Conservation (phyloP, 2,797 vertebrate genomes). For the Delichon dasypus region DNA sequence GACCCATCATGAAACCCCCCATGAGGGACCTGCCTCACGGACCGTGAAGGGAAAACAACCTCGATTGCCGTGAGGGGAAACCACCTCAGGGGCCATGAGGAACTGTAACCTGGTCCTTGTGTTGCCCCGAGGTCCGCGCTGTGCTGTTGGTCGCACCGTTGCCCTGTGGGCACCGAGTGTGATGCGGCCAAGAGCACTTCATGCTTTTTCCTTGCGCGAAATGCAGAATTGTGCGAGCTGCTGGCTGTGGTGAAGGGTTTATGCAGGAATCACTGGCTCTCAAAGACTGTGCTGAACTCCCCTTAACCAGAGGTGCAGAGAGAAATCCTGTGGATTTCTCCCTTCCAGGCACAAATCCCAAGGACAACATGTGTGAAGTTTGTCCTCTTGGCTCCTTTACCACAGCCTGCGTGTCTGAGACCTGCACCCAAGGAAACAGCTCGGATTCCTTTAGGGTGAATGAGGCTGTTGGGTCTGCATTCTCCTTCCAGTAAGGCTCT, state of each 20-base stretch:
- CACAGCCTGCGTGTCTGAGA: background rate
- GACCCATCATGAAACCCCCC: too few relatives aligned
- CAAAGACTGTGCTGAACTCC: background rate
- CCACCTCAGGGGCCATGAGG: background rate
- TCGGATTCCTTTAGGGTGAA: background rate
- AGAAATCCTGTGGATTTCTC: background rate
- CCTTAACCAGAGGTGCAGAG: background rate
- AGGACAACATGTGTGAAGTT: background rate
- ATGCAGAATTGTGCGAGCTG: background rate
- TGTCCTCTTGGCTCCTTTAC: conserved; percentile 31
- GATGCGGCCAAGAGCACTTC: background rate
- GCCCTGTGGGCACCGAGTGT: background rate
- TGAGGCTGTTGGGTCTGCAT: background rate
- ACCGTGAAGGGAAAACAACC: background rate
- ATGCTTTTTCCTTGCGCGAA: background rate
- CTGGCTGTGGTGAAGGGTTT: background rate
- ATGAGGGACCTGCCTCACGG: background rate
- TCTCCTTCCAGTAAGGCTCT: background rate
- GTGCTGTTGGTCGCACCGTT: rapidly evolving
- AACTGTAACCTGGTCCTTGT: background rate
- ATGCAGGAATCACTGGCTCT: too few relatives aligned
- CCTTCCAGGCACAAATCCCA: background rate
- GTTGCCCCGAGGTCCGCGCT: rapidly evolving
- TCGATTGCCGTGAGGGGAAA: background rate
- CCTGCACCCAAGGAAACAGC: conserved; percentile 22